A percentile compares a stretch with the other conserved stretches of the same genome.
Evolutionary conservation across 2,888 invertebrate genomes (phyloP).

Genomic region (Embidobia sp.): DNA sequence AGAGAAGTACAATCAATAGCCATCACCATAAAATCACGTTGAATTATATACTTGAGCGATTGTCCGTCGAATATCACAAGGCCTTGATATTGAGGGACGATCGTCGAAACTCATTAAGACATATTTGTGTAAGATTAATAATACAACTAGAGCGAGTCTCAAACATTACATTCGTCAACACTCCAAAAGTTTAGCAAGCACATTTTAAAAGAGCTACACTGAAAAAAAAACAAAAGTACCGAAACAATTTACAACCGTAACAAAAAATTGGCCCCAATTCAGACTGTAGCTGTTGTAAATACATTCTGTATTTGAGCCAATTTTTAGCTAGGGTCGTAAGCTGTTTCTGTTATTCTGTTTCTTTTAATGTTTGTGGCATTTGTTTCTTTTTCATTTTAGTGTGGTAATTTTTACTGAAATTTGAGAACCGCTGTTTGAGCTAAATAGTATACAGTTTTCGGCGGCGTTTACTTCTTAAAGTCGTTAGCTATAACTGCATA

Average conservation of each 20-base stretch:
- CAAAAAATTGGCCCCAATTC: too few relatives aligned
- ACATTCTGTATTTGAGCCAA: too few relatives aligned
- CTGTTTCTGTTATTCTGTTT: too few relatives aligned
- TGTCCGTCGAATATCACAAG: slow-evolving; percentile 71
- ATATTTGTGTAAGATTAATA: slow-evolving; percentile 56
- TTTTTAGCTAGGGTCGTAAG: too few relatives aligned
- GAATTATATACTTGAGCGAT: slow-evolving; percentile 22
- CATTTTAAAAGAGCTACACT: neutral
- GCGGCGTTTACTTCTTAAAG: slow-evolving; percentile 40
- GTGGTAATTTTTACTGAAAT: slow-evolving; percentile 50
- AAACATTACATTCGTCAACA: slow-evolving; percentile 51
- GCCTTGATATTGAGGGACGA: slow-evolving; percentile 70
- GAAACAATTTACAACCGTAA: too few relatives aligned
- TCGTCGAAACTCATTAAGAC: slow-evolving; percentile 58
- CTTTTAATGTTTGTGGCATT: too few relatives aligned
- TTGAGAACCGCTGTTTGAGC: slow-evolving; percentile 72
- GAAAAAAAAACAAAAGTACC: too few relatives aligned
- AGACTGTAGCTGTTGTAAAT: too few relatives aligned
- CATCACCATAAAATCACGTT: slow-evolving; percentile 72
- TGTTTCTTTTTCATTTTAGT: neutral
- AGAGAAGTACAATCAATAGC: slow-evolving; percentile 71
- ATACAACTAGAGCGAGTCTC: slow-evolving; percentile 71
- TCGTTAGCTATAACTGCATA: slow-evolving; percentile 36
- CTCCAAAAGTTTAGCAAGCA: neutral
- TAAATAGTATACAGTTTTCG: slow-evolving; percentile 68